Evolutionary conservation across 1,140 invertebrate species (phyloP), one percentile per base, ranked within the genome.

Genomic region (Drosophila arawakana): DNA sequence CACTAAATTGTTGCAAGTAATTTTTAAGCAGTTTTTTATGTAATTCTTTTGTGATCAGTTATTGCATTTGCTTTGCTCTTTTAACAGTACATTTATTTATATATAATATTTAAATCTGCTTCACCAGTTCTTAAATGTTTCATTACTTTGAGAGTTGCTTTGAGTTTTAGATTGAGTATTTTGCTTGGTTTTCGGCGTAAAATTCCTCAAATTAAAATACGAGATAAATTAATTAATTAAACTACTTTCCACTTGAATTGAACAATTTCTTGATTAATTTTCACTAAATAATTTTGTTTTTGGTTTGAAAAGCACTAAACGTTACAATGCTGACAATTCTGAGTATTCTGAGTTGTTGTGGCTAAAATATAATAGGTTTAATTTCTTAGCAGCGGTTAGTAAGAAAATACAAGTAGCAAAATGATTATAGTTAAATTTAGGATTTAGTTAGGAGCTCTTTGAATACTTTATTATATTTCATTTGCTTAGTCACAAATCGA

Each of bases 351-450:
- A n/a, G 67, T 68, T 78, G 54, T 68, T 79, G 75, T 80, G 49
- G 63, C 75, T 55, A 72, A 39, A 61, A 71, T 69, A 75, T 88
- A 82, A 86, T 57, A 43, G 67, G 30, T 55, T 62, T 44, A 50
- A 52, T 37, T 34, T 78, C 66, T 76, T 83, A 47, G 50, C 77
- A 76, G 80, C 76, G 69, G 66, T 80, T 80, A 80, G 80, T 81
- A 76, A 78, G 71, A 81, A 83, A 84, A 78, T 83, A 78, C 67
- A 70, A 89, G 83, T 83, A 86, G 77, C 80, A 84, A 89, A 86
- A 88, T 81, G 68, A 89, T 78, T 78, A 55, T 74, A 58, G 76
- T 72, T 84, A 57, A 84, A 85, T 74, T 76, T 76, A 84, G 78
- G 66, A 71, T 58, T 76, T 76, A 75, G 57, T 55, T 68, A 63